Conservation (phyloP, 2,113 vertebrate species). For the Varanus komodoensis region DNA sequence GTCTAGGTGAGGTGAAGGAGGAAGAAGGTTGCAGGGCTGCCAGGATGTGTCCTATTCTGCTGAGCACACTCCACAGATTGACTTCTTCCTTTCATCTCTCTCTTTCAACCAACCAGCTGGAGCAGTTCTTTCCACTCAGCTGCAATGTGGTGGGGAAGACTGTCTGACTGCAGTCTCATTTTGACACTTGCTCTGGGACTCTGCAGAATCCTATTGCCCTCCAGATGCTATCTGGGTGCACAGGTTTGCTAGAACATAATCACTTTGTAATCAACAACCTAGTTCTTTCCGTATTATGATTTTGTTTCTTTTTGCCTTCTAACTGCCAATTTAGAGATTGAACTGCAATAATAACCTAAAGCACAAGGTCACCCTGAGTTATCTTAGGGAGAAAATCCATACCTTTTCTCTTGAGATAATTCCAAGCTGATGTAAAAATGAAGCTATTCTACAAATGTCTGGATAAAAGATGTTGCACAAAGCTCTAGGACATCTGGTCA, state of each 20-base stretch:
- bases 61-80: too few species aligned
- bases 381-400: background rate
- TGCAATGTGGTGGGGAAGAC: too few species aligned
- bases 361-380: slow-evolving; percentile 43
- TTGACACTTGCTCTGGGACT: too few species aligned
- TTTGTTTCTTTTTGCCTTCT: slow-evolving; percentile 27
- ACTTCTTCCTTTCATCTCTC: too few species aligned
- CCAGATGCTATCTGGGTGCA: too few species aligned
- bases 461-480: slow-evolving; percentile 18
- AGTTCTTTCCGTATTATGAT: background rate
- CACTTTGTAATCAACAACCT: slow-evolving; percentile 20
- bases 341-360: slow-evolving; percentile 37
- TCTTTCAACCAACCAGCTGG: too few species aligned
- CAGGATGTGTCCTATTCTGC: too few species aligned
- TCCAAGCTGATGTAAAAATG: slow-evolving; percentile 13
- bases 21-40: too few species aligned
- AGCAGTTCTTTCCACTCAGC: too few species aligned
- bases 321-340: slow-evolving; percentile 27
- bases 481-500: background rate
- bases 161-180: too few species aligned
- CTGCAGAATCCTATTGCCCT: too few species aligned
- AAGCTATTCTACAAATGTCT: background rate
- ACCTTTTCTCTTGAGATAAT: background rate
- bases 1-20: too few species aligned
- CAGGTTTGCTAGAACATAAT: background rate